Evolutionary conservation across 2,797 vertebrate genomes (phyloP).

Genomic region (Acropternis orthonyx): DNA sequence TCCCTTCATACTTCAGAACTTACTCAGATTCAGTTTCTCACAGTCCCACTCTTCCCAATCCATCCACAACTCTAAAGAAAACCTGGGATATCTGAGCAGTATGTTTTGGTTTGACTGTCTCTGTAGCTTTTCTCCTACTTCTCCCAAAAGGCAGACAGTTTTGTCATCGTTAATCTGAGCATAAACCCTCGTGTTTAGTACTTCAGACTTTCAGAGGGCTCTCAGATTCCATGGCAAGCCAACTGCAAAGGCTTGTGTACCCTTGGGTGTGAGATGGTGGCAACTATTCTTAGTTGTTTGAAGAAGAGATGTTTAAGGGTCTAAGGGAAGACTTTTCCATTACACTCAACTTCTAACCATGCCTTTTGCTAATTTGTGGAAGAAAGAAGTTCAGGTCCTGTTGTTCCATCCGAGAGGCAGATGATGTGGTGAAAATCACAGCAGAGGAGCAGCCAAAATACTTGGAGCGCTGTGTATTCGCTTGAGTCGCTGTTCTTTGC

Average conservation of each 20-base stretch:
- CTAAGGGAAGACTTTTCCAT: neutral
- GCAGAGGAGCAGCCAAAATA: neutral
- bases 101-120: neutral
- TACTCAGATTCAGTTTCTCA: neutral
- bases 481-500: neutral
- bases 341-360: neutral
- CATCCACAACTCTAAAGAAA: neutral
- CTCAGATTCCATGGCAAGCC: accelerated
- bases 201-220: neutral
- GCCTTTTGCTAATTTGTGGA: neutral
- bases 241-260: neutral
- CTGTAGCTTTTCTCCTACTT: neutral
- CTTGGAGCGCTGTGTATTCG: neutral
- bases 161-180: neutral
- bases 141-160: neutral
- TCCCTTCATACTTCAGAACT: neutral
- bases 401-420: neutral
- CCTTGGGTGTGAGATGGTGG: accelerated
- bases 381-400: neutral
- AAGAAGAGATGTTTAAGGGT: neutral
- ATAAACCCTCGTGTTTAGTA: neutral
- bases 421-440: neutral
- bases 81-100: too few relatives aligned
- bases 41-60: neutral
- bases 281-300: neutral